phyloP scores from a whole-genome alignment of 2,888 invertebrate species.

The Drosophila robusta region DNA sequence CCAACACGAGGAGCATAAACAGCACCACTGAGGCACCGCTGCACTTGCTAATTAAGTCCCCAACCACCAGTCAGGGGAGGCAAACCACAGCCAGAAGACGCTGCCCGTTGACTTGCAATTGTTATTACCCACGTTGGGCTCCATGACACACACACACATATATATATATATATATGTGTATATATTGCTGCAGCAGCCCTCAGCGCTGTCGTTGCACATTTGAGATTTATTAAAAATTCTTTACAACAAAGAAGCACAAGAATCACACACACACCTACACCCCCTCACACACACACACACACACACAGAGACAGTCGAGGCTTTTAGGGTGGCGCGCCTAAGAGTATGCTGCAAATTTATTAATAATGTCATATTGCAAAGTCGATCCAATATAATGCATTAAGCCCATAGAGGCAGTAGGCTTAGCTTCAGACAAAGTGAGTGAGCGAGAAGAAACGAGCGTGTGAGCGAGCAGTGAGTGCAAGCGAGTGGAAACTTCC shows the following conservation, averaged over 20 bases:
- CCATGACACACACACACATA: background rate
- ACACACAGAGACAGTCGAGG: conserved; percentile 38
- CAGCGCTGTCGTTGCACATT: conserved; percentile 76
- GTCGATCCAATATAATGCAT: conserved; percentile 82
- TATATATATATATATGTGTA: conserved; percentile 2
- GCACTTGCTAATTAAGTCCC: conserved; percentile 84
- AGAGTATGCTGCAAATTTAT: conserved; percentile 82
- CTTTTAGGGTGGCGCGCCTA: conserved; percentile 61
- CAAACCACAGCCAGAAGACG: conserved; percentile 59
- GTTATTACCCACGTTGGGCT: conserved; percentile 46
- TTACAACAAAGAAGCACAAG: conserved; percentile 66
- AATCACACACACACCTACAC: conserved; percentile 23
- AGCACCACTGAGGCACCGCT: conserved; percentile 59
- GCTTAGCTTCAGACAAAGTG: conserved; percentile 31
- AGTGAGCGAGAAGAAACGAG: conserved; percentile 12
- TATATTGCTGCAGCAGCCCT: conserved; percentile 32
- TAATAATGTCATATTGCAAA: conserved; percentile 83
- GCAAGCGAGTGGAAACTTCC: conserved; percentile 22
- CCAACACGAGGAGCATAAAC: conserved; percentile 54
- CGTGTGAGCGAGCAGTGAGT: background rate
- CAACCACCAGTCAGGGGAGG: conserved; percentile 58
- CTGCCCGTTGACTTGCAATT: conserved; percentile 67
- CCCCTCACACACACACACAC: conserved; percentile 18
- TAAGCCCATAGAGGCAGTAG: conserved; percentile 68
- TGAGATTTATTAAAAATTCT: conserved; percentile 85